phyloP scores from a whole-genome alignment of 1,140 invertebrate species.

The Achatina immaculata region DNA sequence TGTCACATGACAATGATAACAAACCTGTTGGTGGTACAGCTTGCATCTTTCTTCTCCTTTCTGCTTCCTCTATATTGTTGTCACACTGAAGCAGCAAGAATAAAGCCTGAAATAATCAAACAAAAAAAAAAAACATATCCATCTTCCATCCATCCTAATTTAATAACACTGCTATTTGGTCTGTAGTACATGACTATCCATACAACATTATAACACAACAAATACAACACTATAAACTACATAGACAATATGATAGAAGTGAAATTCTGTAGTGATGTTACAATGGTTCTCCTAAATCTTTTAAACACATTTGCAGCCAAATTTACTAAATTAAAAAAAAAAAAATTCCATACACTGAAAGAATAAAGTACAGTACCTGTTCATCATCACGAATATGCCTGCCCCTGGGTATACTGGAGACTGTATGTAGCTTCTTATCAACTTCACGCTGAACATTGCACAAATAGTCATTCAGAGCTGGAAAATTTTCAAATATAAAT shows the following conservation, averaged over 20 bases:
- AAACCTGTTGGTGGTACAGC: slow-evolving; percentile 77
- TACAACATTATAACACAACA: too few relatives aligned
- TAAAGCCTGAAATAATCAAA: too few relatives aligned
- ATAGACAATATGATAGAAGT: too few relatives aligned
- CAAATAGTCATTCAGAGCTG: slow-evolving; percentile 35
- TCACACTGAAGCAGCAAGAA: slow-evolving; percentile 93
- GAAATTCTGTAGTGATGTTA: too few relatives aligned
- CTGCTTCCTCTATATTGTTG: slow-evolving; percentile 92
- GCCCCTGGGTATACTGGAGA: slow-evolving; percentile 80
- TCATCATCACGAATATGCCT: slow-evolving; percentile 92
- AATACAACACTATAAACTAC: too few relatives aligned
- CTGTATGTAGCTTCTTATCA: slow-evolving; percentile 46
- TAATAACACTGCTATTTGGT: too few relatives aligned
- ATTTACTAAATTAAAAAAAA: too few relatives aligned
- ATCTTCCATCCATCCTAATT: too few relatives aligned
- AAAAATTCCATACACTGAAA: too few relatives aligned
- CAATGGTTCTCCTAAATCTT: too few relatives aligned
- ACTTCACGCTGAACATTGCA: slow-evolving; percentile 37
- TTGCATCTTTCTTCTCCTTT: slow-evolving; percentile 84
- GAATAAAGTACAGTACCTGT: slow-evolving; percentile 73
- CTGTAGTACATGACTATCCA: too few relatives aligned
- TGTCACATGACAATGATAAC: neutral
- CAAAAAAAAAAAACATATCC: slow-evolving; percentile 16
- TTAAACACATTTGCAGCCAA: too few relatives aligned
- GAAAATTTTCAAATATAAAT: neutral